Evolutionary conservation across 2,888 invertebrate species (phyloP), one percentile per base, ranked within the genome.

Genomic region (Charanyca ferruginea): DNA sequence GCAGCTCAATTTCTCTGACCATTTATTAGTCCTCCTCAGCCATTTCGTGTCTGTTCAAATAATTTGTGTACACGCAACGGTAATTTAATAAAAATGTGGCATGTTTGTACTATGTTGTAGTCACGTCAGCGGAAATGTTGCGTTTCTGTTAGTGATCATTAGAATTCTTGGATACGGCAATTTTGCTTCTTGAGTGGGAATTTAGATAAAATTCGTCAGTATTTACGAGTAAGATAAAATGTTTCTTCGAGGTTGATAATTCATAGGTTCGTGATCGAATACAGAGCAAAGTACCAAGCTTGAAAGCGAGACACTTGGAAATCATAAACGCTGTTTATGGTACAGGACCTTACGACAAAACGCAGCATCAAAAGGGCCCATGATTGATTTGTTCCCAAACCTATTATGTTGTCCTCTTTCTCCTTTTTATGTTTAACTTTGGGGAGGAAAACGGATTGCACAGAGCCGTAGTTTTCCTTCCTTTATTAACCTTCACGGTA

Each of bases 1-100:
- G 69, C 73, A 70, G 73, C 77, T 69, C 68, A 66, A 74, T 81
- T 77, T 79, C 79, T 65, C 69, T 74, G 62, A 47, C 65, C 59
- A 79, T 80, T 68, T 74, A 68, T 80, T 57, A 74, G 44, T 11
- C 47, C 47, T 63, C 57, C 47, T 45, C 44, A 44, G 59, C 57
- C 70, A 78, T 66, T 67, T 71, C 71, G 67, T 71, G 78, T 65
- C 73, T 44, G 77, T 42, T 58, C 52, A 71, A 74, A 78, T 78
- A 78, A 78, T 78, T 68, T 74, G 79, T 78, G 79, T 67, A 67
- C 78, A 78, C 78, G 77, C 78, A 68, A 78, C 60, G 52, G 65
- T 71, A 74, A 71, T 76, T 76, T 72, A 51, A 64, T 72, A 72
- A 77, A 72, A 61, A 77, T 74, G 59, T 76, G 58, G 60, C 53